Evolutionary conservation across 2,888 invertebrate genomes (phyloP).

Genomic region (Dolichomitus sp.): DNA sequence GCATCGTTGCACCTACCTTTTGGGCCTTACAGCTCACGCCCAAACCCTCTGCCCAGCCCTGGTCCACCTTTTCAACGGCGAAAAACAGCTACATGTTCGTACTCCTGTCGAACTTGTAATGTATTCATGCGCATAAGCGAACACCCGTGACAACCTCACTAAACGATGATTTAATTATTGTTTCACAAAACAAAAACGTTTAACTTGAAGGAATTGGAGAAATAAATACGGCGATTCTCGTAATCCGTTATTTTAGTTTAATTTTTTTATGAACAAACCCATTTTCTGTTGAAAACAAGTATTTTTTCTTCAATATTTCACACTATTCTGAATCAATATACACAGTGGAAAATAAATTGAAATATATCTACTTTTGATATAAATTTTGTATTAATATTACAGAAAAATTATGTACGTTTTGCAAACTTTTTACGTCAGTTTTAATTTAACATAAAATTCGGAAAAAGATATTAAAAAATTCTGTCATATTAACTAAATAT

Average conservation of each 20-base stretch:
- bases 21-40: slow-evolving; percentile 40
- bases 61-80: slow-evolving; percentile 5
- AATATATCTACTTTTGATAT: no score
- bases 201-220: not conserved
- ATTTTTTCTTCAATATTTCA: no score
- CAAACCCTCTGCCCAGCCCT: slow-evolving; percentile 17
- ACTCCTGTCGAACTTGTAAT: slow-evolving; percentile 34
- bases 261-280: no score
- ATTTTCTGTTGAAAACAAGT: no score
- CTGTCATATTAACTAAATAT: not conserved
- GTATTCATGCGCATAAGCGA: not conserved
- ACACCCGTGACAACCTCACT: slow-evolving; percentile 4
- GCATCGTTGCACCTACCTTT: slow-evolving; percentile 66
- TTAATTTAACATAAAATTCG: not conserved
- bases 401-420: no score
- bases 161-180: slow-evolving; percentile 43
- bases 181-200: not conserved
- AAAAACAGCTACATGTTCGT: slow-evolving; percentile 8
- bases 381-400: no score
- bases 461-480: not conserved
- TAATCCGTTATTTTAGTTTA: not conserved
- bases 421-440: not conserved
- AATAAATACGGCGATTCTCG: not conserved
- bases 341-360: no score
- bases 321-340: no score